Base-by-base conservation (phyloP, 2,113 vertebrate genomes). In the Eolophus roseicapilla region DNA sequence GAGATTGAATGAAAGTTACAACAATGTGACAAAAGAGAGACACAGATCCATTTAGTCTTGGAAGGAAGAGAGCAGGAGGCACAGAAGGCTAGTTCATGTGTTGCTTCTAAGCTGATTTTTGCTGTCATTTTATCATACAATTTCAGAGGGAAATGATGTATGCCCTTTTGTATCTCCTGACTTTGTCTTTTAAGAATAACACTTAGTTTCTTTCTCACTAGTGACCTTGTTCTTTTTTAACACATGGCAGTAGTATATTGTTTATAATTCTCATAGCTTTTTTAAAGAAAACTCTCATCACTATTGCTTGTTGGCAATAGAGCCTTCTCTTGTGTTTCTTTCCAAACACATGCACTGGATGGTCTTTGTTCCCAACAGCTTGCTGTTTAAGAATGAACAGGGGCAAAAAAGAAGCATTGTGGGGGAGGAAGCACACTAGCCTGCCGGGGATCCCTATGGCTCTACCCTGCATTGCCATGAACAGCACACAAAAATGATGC, bases 91-190 rank as follows among this genome's bases (percentile, higher is more conserved):
- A 82, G 94, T 76, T 95, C 79, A 88, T 12, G 5, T 96, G 86
- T 93, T 92, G 70, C 89, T 97, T 95, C 94, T 91, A 91, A 97
- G 95, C 85, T 95, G 96, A 85, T 97, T 95, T 96, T 97, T 97
- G 82, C 80, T 96, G 96, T 97, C 93, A 93, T 90, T 97, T 84
- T 95, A 89, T 95, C 91, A 91, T 82, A 87, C 83, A 77, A 67
- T 96, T 98, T 97, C 97, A 97, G 91, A 96, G 86, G 96, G 96
- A 98, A 97, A 97, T 97, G 95, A 95, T 97, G 71, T 96, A 82
- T 81, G 74, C 93, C 97, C 95, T 97, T 98, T 97, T 97, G 96
- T 95, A 96, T 94, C 96, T 86, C 73, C 78, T 95, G 95, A 98
- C 97, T 96, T 97, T 97, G 96, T 96, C 88, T 97, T 94, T 93